Evolutionary conservation across 30 jellyfish, hydroid and myxozoan genomes (phyloP).

Genomic region (Nemopilema nomurai): DNA sequence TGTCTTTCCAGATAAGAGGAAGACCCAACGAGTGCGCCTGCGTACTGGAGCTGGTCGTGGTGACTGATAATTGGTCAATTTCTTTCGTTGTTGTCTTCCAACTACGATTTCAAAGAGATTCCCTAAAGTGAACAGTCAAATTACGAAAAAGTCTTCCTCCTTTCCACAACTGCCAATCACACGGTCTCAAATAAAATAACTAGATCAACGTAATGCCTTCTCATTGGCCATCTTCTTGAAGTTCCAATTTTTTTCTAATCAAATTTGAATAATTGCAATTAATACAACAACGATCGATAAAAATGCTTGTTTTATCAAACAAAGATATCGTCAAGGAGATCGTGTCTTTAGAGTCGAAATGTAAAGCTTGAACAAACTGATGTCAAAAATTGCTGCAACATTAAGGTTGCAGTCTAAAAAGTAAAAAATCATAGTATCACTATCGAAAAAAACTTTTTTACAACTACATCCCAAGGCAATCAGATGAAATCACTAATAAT

Average conservation of each 20-base stretch:
- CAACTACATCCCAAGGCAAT: no score
- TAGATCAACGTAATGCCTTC: neutral
- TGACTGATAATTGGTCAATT: conserved; percentile 41
- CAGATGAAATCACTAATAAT: no score
- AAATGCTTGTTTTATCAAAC: neutral
- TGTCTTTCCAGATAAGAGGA: conserved; percentile 28
- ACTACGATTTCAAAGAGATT: neutral
- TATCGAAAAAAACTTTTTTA: no score
- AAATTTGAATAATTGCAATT: neutral
- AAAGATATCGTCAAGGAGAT: no score
- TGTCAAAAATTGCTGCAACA: no score
- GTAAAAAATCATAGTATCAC: no score
- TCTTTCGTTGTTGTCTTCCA: neutral
- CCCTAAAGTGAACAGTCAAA: neutral
- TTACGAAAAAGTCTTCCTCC: conserved; percentile 2
- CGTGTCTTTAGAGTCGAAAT: no score
- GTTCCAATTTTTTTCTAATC: neutral
- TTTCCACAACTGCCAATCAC: neutral
- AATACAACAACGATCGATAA: neutral
- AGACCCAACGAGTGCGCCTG: conserved; percentile 20
- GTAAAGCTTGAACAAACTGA: no score
- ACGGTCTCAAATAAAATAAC: neutral
- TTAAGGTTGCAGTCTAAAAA: no score
- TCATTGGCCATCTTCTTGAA: neutral
- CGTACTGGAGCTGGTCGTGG: conserved; percentile 53